Conservation (phyloP, 2,888 invertebrate genomes). For the Laothoe populi region DNA sequence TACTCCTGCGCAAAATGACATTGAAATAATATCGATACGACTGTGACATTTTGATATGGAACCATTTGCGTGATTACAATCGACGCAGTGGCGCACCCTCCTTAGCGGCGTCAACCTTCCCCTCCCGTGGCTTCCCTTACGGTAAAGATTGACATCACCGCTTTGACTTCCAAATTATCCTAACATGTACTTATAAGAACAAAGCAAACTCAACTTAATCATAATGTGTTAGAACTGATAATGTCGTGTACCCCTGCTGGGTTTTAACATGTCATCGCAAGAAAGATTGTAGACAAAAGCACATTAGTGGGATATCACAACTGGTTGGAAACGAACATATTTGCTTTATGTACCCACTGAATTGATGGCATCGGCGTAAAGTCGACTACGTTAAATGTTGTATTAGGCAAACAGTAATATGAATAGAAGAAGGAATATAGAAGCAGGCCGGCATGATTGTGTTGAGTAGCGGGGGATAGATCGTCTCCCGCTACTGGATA, state of each 20-base stretch:
- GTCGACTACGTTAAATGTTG: conserved; percentile 76
- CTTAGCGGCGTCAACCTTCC: conserved; percentile 60
- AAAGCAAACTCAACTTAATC: conserved; percentile 60
- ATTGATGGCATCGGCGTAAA: conserved; percentile 62
- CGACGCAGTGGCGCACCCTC: conserved; percentile 81
- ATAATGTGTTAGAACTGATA: conserved; percentile 51
- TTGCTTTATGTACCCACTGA: conserved; percentile 66
- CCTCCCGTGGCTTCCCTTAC: conserved; percentile 78
- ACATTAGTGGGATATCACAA: conserved; percentile 81
- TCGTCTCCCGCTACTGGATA: no score
- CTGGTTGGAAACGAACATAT: conserved; percentile 74
- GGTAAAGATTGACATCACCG: conserved; percentile 82
- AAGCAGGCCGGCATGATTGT: no score
- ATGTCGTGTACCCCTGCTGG: conserved; percentile 43
- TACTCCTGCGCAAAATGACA: conserved; percentile 66
- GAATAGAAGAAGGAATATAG: no score
- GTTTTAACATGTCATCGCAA: conserved; percentile 80
- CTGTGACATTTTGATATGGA: conserved; percentile 82
- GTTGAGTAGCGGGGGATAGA: no score
- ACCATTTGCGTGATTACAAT: conserved; percentile 84
- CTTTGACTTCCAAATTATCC: conserved; percentile 77
- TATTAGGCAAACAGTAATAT: conserved; percentile 73
- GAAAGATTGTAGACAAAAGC: conserved; percentile 81
- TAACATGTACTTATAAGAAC: conserved; percentile 57
- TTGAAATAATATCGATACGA: conserved; percentile 77